Evolutionary conservation across 2,113 vertebrate genomes (phyloP).

Genomic region (Petrocephalus zakoni): DNA sequence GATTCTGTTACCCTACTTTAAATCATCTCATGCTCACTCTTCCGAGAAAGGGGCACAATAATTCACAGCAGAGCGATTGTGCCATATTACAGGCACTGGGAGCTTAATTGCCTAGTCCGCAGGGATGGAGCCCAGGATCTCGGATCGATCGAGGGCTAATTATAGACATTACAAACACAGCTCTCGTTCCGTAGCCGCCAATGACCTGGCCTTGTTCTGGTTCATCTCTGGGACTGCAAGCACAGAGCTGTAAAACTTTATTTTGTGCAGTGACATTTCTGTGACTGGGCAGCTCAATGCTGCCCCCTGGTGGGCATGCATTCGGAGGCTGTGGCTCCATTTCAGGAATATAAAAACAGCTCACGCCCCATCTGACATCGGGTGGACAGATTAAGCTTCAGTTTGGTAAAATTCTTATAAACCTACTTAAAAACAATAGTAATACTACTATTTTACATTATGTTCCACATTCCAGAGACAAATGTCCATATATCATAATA

Average conservation of each 20-base stretch:
- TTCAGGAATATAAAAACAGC: not conserved
- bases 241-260: constrained; percentile 6
- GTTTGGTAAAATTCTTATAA: not conserved
- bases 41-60: constrained; percentile 7
- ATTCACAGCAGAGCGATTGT: not conserved
- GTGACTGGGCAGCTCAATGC: not conserved
- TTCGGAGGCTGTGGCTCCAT: not conserved
- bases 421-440: not conserved
- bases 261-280: not conserved
- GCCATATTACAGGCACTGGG: not conserved
- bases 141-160: not conserved
- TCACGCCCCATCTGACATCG: not conserved
- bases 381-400: not conserved
- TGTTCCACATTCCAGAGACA: not conserved
- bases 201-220: constrained; percentile 9
- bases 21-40: constrained; percentile 16
- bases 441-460: not conserved
- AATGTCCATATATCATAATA: not conserved
- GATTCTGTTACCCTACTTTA: constrained; percentile 4
- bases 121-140: not conserved
- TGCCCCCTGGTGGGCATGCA: not conserved
- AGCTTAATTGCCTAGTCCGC: not conserved
- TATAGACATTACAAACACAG: not conserved
- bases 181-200: not conserved
- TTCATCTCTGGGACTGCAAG: not conserved